A percentile compares a stretch with the other conserved stretches of the same genome.
These are phyloP conservation scores for Brachypalpus laphriformis DNA, from an alignment of 2,888 invertebrate genomes.

Conservation along the genomic window DNA sequence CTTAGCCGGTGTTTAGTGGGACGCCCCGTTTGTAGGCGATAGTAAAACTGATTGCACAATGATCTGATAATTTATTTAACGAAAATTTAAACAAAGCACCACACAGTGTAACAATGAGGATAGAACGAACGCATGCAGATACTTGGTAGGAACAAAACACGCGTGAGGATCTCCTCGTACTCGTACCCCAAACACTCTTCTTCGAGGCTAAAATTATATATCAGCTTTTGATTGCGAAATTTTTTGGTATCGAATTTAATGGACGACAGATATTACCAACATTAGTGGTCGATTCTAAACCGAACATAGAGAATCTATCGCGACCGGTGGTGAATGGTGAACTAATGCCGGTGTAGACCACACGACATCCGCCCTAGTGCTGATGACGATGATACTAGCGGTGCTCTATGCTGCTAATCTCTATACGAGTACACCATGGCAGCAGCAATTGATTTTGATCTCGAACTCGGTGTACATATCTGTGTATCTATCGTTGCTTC, in stretches of 20 bases:
- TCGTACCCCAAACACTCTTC: background rate
- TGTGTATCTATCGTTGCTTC: constrained; percentile 37
- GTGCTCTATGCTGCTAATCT: constrained; percentile 28
- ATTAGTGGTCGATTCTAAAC: constrained; percentile 33
- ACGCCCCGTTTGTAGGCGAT: constrained; percentile 50
- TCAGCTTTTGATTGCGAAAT: constrained; percentile 41
- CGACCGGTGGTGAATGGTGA: constrained; percentile 11
- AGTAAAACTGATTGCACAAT: constrained; percentile 67
- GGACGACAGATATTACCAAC: constrained; percentile 18
- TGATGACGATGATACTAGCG: constrained; percentile 6
- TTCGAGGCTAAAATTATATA: constrained; percentile 17
- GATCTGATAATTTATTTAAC: constrained; percentile 59
- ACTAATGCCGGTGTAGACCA: constrained; percentile 30
- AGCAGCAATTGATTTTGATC: constrained; percentile 64
- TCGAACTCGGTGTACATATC: constrained; percentile 20
- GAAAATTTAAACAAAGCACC: constrained; percentile 45
- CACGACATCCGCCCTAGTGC: constrained; percentile 29
- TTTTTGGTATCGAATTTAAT: constrained; percentile 38
- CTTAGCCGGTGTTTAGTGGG: constrained; percentile 13
- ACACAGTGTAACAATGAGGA: background rate
- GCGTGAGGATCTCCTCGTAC: background rate
- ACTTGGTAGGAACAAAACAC: background rate
- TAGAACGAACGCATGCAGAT: background rate
- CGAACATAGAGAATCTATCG: constrained; percentile 6
- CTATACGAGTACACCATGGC: background rate